phyloP scores from a whole-genome alignment of 2,113 vertebrate genomes.

The Onychorhynchus coronatus region DNA sequence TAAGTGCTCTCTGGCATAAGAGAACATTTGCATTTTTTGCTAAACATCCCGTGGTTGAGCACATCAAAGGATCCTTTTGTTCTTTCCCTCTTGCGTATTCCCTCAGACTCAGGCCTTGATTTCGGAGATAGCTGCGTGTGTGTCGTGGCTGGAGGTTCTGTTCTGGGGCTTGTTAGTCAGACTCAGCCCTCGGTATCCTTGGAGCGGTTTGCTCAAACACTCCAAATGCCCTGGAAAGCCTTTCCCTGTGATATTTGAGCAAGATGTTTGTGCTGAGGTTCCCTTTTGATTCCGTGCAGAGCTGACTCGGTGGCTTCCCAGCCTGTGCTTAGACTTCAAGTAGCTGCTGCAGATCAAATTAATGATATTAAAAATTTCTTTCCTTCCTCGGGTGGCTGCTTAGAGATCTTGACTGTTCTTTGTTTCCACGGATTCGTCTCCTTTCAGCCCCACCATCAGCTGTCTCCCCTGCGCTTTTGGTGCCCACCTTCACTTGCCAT shows the following conservation, averaged over 20 bases:
- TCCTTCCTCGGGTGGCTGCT: not conserved
- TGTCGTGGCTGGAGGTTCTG: not conserved
- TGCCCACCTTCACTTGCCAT: rapidly evolving
- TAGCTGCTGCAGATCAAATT: not conserved
- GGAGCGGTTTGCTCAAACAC: not conserved
- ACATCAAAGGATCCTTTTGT: slow-evolving; percentile 67
- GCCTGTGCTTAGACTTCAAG: not conserved
- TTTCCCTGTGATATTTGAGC: not conserved
- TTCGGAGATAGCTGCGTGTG: not conserved
- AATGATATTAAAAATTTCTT: not conserved
- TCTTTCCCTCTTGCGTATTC: not conserved
- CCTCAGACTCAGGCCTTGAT: not conserved
- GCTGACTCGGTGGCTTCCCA: not conserved
- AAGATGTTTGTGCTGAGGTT: not conserved
- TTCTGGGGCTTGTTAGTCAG: not conserved
- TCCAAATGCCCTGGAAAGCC: not conserved
- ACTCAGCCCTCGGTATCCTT: not conserved
- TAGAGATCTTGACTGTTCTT: not conserved
- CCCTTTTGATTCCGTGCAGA: not conserved
- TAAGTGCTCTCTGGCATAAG: slow-evolving; percentile 53
- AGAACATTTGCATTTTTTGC: slow-evolving; percentile 68
- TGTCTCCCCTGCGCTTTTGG: rapidly evolving
- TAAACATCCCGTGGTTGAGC: not conserved
- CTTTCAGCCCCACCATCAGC: not conserved
- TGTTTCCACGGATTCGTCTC: not conserved